Conservation (phyloP, 2,888 invertebrate species). For the Hylaea fasciaria region DNA sequence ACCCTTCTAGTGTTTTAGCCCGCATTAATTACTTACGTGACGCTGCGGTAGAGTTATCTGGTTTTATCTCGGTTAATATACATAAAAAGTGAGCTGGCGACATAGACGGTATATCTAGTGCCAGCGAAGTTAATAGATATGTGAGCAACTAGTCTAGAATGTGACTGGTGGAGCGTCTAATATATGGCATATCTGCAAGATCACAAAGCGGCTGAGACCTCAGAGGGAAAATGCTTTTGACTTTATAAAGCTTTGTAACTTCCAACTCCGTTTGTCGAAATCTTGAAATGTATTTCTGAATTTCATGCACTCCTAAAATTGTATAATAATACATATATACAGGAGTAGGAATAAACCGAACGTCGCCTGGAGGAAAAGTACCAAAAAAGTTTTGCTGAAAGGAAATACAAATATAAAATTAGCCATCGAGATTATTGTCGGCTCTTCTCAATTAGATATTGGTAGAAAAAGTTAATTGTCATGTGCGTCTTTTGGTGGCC, state of each 20-base stretch:
- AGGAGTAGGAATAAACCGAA: no score
- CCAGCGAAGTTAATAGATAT: constrained; percentile 36
- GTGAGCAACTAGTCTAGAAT: constrained; percentile 29
- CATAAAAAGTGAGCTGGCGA: constrained; percentile 30
- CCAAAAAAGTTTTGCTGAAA: no score
- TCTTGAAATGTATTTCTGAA: constrained; percentile 31
- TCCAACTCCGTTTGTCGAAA: constrained; percentile 35
- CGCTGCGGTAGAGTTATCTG: constrained; percentile 29
- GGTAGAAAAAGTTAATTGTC: no score
- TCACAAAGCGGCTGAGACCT: constrained; percentile 35
- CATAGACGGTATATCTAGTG: no score
- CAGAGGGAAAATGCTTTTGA: constrained; percentile 32
- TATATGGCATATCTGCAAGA: constrained; percentile 43
- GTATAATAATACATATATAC: constrained; percentile 9
- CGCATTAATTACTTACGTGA: constrained; percentile 42
- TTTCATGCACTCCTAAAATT: constrained; percentile 29
- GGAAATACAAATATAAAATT: no score
- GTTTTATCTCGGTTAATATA: constrained; percentile 26
- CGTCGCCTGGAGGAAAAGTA: no score
- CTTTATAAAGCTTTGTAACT: constrained; percentile 35
- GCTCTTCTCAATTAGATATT: no score
- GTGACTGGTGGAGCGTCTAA: constrained; percentile 36
- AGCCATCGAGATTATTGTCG: no score
- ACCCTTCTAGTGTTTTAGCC: constrained; percentile 32
- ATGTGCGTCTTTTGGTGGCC: no score